Percentiles rank a stretch among this genome's conserved stretches.
Conservation (phyloP, 2,113 vertebrate genomes). For the Stictonetta naevosa region DNA sequence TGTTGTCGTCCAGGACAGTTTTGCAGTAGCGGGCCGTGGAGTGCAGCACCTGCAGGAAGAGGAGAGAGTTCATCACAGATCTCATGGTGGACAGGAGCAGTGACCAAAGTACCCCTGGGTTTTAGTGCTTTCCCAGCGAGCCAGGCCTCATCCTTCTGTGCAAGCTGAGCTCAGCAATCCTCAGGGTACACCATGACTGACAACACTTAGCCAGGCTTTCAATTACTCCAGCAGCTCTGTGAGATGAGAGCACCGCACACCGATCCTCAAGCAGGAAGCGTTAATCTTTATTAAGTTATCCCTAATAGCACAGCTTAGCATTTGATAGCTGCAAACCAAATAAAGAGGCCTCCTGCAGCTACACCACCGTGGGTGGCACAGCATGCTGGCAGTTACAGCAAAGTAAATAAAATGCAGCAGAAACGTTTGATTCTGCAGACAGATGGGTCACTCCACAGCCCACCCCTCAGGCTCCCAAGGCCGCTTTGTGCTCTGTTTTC, state of each 20-base stretch:
- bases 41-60: slow-evolving; percentile 79
- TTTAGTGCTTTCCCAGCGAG: background rate
- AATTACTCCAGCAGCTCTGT: background rate
- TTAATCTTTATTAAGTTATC: background rate
- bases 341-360: background rate
- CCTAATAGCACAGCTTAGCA: background rate
- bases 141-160: too few relatives aligned
- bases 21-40: slow-evolving; percentile 84
- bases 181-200: background rate
- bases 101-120: background rate
- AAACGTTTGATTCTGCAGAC: background rate
- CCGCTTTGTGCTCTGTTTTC: background rate
- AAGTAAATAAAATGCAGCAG: background rate
- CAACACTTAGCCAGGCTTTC: background rate
- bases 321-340: background rate
- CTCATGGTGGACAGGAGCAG: background rate
- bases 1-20: slow-evolving; percentile 89
- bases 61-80: accelerated
- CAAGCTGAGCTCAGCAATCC: background rate
- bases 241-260: background rate
- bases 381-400: background rate
- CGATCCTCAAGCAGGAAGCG: background rate
- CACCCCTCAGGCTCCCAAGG: background rate
- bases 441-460: background rate
- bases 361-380: accelerated